Evolutionary conservation across 2,797 vertebrate genomes (phyloP), one percentile per base, ranked within the genome.

Genomic region (Nannoperca obscura): DNA sequence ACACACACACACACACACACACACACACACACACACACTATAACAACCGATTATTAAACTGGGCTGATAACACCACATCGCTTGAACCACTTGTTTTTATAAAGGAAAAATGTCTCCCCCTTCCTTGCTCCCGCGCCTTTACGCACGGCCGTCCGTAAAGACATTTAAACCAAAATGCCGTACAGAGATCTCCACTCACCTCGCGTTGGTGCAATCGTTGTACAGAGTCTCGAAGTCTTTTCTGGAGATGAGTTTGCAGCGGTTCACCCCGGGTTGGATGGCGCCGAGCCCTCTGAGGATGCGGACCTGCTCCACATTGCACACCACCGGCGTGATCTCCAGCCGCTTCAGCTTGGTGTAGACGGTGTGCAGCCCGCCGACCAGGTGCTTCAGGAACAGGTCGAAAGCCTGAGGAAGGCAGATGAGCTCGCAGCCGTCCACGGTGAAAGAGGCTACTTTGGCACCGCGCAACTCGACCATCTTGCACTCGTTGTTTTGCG

Each of bases 281-380:
- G 98, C 98, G 80, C 98, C 98, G 94, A 99, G 96, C 85, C 98
- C 98, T 74, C 98, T 84, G 93, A 99, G 96, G 95, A 99, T 98
- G 93, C 98, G 97, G 93, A 99, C 98, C 96, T 99, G 98, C 94
- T 99, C 98, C 94, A 99, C 98, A 74, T 97, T 99, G 95, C 98
- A 99, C 93, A 99, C 98, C 87, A 99, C 98, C 86, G 98, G 98
- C 90, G 97, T 97, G 96, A 99, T 99, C 95, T 99, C 97, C 92
- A 99, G 95, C 84, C 98, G 95, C 97, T 99, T 99, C 94, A 99
- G 97, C 95, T 99, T 99, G 94, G 98, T 99, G 96, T 99, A 99
- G 93, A 99, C 98, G 44, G 98, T 99, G 95, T 99, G 98, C 94
- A 99, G 96, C 82, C 98, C 98, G 74, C 98, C 98, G 88, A 99